phyloP scores from a whole-genome alignment of 2,113 vertebrate species.

The Bambusicola thoracicus region DNA sequence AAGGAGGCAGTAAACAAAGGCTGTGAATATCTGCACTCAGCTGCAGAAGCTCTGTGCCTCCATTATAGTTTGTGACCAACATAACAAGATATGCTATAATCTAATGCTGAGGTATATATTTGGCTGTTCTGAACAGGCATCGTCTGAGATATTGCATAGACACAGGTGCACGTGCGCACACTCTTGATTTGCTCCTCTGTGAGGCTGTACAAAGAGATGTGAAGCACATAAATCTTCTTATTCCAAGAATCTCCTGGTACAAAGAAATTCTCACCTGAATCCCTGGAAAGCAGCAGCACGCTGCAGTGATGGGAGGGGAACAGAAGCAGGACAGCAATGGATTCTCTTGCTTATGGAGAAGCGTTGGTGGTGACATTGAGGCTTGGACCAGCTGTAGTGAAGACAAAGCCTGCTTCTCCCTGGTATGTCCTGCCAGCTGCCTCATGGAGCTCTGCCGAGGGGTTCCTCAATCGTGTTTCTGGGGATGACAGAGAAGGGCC shows the following conservation, averaged over 20 bases:
- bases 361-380: background rate
- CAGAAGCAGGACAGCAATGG: background rate
- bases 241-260: background rate
- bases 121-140: background rate
- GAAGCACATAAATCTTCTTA: background rate
- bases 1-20: conserved; percentile 10
- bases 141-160: background rate
- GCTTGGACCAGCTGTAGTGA: background rate
- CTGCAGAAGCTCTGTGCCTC: background rate
- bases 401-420: background rate
- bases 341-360: background rate
- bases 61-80: background rate
- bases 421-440: background rate
- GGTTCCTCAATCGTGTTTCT: background rate
- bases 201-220: background rate
- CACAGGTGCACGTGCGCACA: background rate
- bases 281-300: background rate
- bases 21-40: background rate
- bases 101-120: background rate
- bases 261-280: background rate
- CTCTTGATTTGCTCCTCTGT: background rate
- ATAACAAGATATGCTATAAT: background rate
- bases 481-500: background rate
- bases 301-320: background rate
- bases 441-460: background rate